Evolutionary conservation across 2,113 vertebrate species (phyloP), one percentile per base, ranked within the genome.

Genomic region (Neofelis nebulosa): DNA sequence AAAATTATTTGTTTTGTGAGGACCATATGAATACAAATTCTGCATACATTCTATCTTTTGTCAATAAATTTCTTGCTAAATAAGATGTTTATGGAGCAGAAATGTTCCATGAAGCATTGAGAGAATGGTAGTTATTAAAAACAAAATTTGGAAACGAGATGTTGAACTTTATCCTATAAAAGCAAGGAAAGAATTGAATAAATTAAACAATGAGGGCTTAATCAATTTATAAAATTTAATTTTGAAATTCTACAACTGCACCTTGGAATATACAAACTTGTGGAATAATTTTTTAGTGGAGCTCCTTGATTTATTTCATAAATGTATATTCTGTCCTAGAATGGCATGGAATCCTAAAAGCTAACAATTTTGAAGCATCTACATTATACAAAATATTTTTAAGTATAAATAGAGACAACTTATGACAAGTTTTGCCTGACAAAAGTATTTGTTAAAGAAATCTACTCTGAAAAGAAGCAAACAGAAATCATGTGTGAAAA

Each of bases 131-230:
- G 48, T 93, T 81, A 74, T 57, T 91, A 48, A 88, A 85, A 91
- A 52, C 29, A 90, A 93, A 87, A 88, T 33, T 82, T 93, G 69
- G 48, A 89, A 95, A 83, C 36, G 61, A 83, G n/a, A 86, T 93
- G 82, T 2, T 55, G 41, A 87, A 78, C 52, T 57, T 27, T 65
- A 45, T 86, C 50, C 73, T 69, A 71, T 33, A 87, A 89, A 92
- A 87, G 13, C 66, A 89, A 80, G 29, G 23, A 1, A 88, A 82
- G 19, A 82, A 76, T 48, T 65, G 15, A 93, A 63, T 50, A 87
- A 78, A 88, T 85, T 83, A 61, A 85, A 94, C 31, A 88, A 61
- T 33, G 23, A 95, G 18, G 50, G 5, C 7, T 83, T 89, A 68
- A 82, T 68, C 19, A 74, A 36, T 65, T 86, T 55, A 25, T 15